Conservation (phyloP, 2,797 vertebrate species). For the Sebastes dallii region DNA sequence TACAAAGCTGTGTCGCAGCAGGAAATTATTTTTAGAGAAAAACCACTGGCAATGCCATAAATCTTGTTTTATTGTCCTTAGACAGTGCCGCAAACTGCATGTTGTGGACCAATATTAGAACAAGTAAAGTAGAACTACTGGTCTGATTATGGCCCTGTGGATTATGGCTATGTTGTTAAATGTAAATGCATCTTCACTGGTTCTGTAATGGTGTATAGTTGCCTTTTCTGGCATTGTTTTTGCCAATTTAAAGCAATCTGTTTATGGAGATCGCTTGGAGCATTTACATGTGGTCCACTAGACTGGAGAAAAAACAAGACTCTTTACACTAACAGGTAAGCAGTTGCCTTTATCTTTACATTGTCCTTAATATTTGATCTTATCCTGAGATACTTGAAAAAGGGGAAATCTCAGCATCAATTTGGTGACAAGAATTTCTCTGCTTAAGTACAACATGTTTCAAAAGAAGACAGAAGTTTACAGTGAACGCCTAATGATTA, state of each 20-base stretch:
- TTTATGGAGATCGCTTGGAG: background rate
- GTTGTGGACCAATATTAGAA: background rate
- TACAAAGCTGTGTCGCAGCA: background rate
- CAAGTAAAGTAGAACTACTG: background rate
- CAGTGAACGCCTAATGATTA: background rate
- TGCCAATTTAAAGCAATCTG: background rate
- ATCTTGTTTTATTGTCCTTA: background rate
- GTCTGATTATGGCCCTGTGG: background rate
- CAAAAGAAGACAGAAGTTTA: background rate
- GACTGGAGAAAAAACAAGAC: background rate
- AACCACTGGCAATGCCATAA: background rate
- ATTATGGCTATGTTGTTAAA: background rate
- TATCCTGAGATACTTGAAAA: background rate
- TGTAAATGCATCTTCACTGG: background rate
- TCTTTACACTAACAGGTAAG: background rate
- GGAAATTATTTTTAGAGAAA: slow-evolving; percentile 4
- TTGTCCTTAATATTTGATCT: background rate
- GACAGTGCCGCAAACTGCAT: background rate
- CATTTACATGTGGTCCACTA: background rate
- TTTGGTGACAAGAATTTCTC: background rate
- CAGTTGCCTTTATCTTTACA: background rate
- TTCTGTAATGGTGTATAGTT: background rate
- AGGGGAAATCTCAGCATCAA: background rate
- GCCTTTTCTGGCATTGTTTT: background rate
- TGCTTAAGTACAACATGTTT: background rate